Base-by-base conservation (phyloP, 2,888 invertebrate genomes). In the Caenorhabditis doughertyi region DNA sequence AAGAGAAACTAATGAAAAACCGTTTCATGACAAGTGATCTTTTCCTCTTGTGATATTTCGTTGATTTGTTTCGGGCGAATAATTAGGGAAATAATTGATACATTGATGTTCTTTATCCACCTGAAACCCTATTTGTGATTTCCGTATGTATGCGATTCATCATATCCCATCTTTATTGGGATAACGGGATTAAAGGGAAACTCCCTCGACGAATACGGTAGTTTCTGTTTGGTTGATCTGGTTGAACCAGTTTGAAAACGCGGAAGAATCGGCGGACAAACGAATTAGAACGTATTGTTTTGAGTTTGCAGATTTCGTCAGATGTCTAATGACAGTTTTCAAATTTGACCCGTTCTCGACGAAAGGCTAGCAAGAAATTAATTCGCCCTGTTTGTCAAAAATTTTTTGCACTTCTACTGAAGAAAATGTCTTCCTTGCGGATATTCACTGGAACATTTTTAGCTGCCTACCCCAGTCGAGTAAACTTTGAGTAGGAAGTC, bases 61-160 rank as follows among this genome's bases (percentile, higher is more conserved):
- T 60, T 60, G 42, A 23, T 60, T 25, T 60, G 58, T 35, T 60
- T 42, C 58, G 23, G 60, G 13, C 4, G 60, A 60, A 60, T 60
- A 44, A 44, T 60, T 60, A 60, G 44, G 13, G 18, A 13, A 47
- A n/a, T 47, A 18, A 47, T 18, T 18, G 44, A 13, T 18, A 13
- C 44, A 47, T 47, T 47, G 18, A 18, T 47, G 44, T 47, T 47
- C 44, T 18, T 47, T 47, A 18, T 47, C 44, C 44, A 47, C 44
- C 13, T 47, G 44, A 7, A 18, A 47, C 18, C 44, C 44, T 47
- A 47, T 13, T 39, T 39, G 13, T 13, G 9, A 13, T 16, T 39
- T 13, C 39, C 39, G 2, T 5, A 32, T 16, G 13, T 13, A 47
- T 47, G 18, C 18, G 18, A 47, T 47, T 47, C n/a, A 47, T 47